Base-by-base conservation (phyloP, 2,888 invertebrate species). In the Pseudococcus viburni region DNA sequence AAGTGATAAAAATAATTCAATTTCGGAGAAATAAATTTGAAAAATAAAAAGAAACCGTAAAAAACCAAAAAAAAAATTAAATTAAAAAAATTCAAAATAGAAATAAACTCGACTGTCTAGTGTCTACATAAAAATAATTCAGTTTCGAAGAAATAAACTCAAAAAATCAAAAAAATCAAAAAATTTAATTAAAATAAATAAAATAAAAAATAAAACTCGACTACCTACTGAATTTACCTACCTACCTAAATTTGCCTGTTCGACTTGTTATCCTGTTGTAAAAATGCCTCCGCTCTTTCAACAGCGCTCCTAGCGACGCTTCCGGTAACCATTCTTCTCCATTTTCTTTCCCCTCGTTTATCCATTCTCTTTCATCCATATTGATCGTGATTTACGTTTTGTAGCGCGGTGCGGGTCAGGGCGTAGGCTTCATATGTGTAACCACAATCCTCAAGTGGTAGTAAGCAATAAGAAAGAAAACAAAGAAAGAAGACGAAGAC, bases 371-470 rank as follows among this genome's bases (percentile, higher is more conserved):
- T 19, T 84, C n/a, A 5, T 8, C 6, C 51, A 33, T 77, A 77
- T 84, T 84, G 51, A 84, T 84, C 42, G n/a, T 9, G 22, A 19
- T 84, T 84, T 84, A 19, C 55, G 26, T 48, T 55, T 51, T 84
- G 26, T 51, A 15, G n/a, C 1, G 48, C 55, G 51, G 26, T 84
- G 55, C 51, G 84, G 33, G 84, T 3, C 51, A 84, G 51, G 84
- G 84, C 84, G 84, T 84, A 84, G 84, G 84, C 84, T 84, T 46
- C 46, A 73, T 73, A 84, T 84, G 51, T 55, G 33, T n/a, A 51
- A 84, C 84, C 33, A 84, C 84, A 48, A 84, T 84, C 84, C 84
- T 84, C 84, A 84, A 84, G 84, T 84, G 84, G 84, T 84, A 84
- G 84, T 19, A 19, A 22, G 55, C 22, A 77, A 77, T 26, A 84